Evolutionary conservation across 2,797 vertebrate species (phyloP), one percentile per base, ranked within the genome.

Genomic region (Urophycis tenuis): DNA sequence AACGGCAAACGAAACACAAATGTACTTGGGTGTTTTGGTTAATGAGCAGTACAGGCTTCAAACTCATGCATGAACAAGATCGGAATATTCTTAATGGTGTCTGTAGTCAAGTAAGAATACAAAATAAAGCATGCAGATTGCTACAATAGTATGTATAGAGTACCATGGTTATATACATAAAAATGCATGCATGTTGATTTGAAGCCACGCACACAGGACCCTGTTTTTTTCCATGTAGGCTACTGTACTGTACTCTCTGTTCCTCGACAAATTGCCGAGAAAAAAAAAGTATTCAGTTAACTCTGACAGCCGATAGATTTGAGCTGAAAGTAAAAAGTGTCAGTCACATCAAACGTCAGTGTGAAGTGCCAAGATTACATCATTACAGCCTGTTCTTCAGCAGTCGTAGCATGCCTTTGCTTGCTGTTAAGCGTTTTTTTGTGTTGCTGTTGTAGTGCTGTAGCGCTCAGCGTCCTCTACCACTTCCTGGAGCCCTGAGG

Each of bases 81-180:
- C 25, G 12, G 60, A 64, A 67, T 67, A 67, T 25, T 67, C 10
- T 29, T 11, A 29, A 67, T 67, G 60, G 29, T 22, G 29, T 67
- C 60, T 67, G 17, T n/a, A 25, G 53, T n/a, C 17, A 60, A 10
- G 22, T n/a, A 25, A 60, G 25, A 60, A 25, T 60, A 60, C 22
- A n/a, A 67, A 67, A 67, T 67, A 29, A 67, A 67, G 60, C 60
- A 67, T 67, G 60, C 60, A 67, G 60, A 29, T 29, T 67, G 60
- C 60, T 67, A 67, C 60, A 30, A 29, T 67, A 29, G n/a, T 29
- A 53, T 22, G 45, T 22, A 12, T 11, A 25, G 53, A 60, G 53
- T 60, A 67, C 25, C 60, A 67, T 29, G 53, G 53, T 7, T 9
- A 67, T 67, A 12, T 29, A 3, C 10, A 67, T 67, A 67, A 67